These are phyloP conservation scores for Spisula subtruncata DNA, from an alignment of 2,888 invertebrate species.

Conservation along the genomic window DNA sequence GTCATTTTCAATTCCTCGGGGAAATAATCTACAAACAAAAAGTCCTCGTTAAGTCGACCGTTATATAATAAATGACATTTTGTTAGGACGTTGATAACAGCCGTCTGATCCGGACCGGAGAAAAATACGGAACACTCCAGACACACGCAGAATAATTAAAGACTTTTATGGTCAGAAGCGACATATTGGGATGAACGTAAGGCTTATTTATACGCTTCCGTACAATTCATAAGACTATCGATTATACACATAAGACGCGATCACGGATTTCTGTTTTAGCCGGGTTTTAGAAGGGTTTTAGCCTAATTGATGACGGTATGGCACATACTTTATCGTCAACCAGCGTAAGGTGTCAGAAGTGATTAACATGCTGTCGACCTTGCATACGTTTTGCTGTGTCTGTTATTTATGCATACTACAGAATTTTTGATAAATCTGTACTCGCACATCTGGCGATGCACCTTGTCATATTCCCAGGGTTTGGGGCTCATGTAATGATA, in stretches of 20 bases:
- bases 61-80: background rate
- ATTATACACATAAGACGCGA: background rate
- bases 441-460: background rate
- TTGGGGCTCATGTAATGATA: background rate
- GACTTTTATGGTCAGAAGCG: background rate
- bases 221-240: background rate
- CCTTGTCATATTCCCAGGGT: background rate
- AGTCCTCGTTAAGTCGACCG: background rate
- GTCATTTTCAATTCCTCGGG: background rate
- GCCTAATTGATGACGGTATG: constrained; percentile 25
- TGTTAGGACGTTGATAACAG: background rate
- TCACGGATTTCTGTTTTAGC: background rate
- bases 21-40: background rate
- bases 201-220: background rate
- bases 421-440: constrained; percentile 6
- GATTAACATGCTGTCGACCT: constrained; percentile 44
- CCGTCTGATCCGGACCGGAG: background rate
- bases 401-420: constrained; percentile 6
- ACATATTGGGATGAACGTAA: background rate
- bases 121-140: background rate
- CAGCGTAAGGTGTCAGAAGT: constrained; percentile 26
- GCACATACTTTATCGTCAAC: constrained; percentile 16
- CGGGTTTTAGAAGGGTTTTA: constrained; percentile 22
- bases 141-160: background rate
- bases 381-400: constrained; percentile 2